phyloP scores from a whole-genome alignment of 2,888 invertebrate species.

The Cyclophora albipunctata region DNA sequence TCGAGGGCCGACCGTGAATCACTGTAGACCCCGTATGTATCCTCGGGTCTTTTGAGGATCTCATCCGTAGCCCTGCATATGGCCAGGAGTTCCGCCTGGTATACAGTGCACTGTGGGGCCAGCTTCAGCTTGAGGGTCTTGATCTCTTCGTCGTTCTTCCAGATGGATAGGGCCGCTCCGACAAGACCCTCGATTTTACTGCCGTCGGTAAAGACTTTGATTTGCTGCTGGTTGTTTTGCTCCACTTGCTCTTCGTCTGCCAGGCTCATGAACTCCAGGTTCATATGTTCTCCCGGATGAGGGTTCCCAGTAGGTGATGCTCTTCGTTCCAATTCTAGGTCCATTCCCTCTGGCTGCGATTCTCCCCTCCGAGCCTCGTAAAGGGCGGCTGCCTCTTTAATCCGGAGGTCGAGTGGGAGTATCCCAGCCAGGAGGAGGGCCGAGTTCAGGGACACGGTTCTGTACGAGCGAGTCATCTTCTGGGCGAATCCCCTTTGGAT shows the following conservation, averaged over 20 bases:
- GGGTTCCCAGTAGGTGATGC: background rate
- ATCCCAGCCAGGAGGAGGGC: constrained; percentile 13
- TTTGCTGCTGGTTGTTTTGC: background rate
- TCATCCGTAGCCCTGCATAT: constrained; percentile 3
- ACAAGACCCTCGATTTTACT: constrained; percentile 14
- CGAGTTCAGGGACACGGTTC: constrained; percentile 5
- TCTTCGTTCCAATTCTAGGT: constrained; percentile 10
- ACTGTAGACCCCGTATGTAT: constrained; percentile 3
- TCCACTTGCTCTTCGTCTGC: constrained; percentile 1
- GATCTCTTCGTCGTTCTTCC: constrained; percentile 9
- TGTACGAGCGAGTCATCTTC: constrained; percentile 1
- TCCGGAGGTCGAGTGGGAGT: constrained; percentile 15
- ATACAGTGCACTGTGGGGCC: constrained; percentile 8
- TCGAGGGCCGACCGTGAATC: constrained; percentile 10
- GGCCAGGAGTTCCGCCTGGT: constrained; percentile 16
- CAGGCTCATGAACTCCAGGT: constrained; percentile 1
- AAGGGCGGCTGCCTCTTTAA: constrained; percentile 11
- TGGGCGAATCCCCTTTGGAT: constrained; percentile 3
- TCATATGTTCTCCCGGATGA: constrained; percentile 8
- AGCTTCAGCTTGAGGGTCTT: background rate
- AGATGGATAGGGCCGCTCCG: constrained; percentile 14
- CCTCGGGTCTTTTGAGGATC: background rate
- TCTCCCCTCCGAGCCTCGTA: constrained; percentile 15
- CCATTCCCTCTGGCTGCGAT: constrained; percentile 4
- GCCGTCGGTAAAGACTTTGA: constrained; percentile 13